Evolutionary conservation across 2,797 vertebrate genomes (phyloP), one percentile per base, ranked within the genome.

Genomic region (Rhadinocentrus ornatus): DNA sequence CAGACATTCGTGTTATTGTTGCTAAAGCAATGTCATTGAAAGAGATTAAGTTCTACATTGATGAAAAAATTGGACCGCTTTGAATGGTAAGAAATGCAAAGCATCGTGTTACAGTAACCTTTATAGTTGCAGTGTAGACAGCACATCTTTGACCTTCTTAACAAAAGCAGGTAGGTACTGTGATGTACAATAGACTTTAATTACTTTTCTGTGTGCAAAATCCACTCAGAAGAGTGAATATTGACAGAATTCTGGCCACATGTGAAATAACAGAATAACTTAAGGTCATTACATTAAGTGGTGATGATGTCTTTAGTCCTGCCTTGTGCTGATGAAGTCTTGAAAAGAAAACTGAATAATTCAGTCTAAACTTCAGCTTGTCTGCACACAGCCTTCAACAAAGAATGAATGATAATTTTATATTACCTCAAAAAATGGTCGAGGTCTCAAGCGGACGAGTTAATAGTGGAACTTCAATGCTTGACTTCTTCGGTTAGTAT

Each of bases 161-260:
- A 69, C 84, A 85, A 91, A 80, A 75, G 78, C 83, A 86, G 80
- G 78, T 81, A 87, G 88, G 82, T 86, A 87, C 75, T 81, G 85
- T 73, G 80, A 83, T 83, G 81, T 83, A 88, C 81, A 89, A 89
- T 82, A 80, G 77, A 65, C 80, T 64, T 62, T 86, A 90, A 91
- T 92, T 89, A 89, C 69, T 83, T 91, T 89, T 86, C 76, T 84
- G 62, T 85, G 78, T 73, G 76, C 65, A 85, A 89, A 88, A 83
- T 74, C 69, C 63, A 86, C 80, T 90, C 80, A 82, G 71, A 83
- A 57, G 70, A 84, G 53, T 3, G 34, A 84, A 82, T 75, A 74
- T 72, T 83, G 83, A 85, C 81, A 78, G 67, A 87, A 66, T 69
- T 61, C 52, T 58, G 27, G 60, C 58, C 46, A 67, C 62, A 80